These are phyloP conservation scores for Actinernus sp. DNA, from an alignment of 92 coral and sea anemone genomes.

Conservation along the genomic window DNA sequence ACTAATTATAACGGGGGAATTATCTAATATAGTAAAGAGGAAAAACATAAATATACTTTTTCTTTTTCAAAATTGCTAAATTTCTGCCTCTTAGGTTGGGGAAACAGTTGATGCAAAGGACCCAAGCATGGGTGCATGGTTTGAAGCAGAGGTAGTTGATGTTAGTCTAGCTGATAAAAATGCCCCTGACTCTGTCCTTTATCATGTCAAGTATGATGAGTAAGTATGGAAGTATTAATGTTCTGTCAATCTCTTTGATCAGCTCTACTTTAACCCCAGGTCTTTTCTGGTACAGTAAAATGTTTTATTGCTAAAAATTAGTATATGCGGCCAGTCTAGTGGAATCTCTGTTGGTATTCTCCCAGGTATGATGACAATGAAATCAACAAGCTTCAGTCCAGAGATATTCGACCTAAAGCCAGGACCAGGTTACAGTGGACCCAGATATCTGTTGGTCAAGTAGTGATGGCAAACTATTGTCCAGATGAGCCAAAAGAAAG, in stretches of 20 bases:
- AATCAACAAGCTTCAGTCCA: conserved; percentile 71
- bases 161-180: conserved; percentile 59
- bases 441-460: conserved; percentile 86
- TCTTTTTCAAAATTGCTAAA: no score
- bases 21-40: no score
- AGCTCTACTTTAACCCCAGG: no score
- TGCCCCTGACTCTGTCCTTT: conserved; percentile 63
- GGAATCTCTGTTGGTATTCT: no score
- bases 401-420: conserved; percentile 90
- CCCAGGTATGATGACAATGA: conserved; percentile 89
- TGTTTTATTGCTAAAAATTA: no score
- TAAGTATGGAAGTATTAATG: conserved; percentile 53
- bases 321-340: no score
- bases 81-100: conserved; percentile 57
- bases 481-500: conserved; percentile 98
- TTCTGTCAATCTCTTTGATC: not conserved
- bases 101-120: conserved; percentile 91
- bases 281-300: no score
- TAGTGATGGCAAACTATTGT: conserved; percentile 97
- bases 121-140: conserved; percentile 98
- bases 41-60: no score
- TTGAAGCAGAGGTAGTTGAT: conserved; percentile 92
- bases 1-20: no score
- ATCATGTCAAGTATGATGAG: conserved; percentile 97
- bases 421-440: conserved; percentile 85